phyloP scores from a whole-genome alignment of 2,797 vertebrate species.

The Stomatorhinus walkeri region DNA sequence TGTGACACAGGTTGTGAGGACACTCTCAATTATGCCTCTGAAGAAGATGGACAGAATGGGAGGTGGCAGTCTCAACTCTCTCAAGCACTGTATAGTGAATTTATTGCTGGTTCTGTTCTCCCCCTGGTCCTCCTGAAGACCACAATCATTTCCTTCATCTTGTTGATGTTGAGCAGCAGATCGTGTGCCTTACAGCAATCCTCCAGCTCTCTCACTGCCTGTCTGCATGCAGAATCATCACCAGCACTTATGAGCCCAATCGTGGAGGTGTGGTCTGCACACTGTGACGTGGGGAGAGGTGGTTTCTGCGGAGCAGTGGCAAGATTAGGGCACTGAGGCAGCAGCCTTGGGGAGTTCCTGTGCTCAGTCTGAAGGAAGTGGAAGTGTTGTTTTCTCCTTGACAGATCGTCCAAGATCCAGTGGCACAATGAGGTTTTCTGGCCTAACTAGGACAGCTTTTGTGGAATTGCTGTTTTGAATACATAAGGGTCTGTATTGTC shows the following conservation, averaged over 20 bases:
- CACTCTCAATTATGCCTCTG: not conserved
- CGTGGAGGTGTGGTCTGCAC: not conserved
- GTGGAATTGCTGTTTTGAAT: not conserved
- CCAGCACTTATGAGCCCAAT: not conserved
- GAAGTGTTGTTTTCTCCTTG: not conserved
- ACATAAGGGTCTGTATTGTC: not conserved
- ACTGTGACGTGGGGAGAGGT: not conserved
- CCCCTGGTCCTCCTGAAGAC: not conserved
- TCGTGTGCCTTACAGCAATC: not conserved
- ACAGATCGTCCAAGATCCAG: not conserved
- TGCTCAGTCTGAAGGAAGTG: not conserved
- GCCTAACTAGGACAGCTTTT: not conserved
- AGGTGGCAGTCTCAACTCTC: not conserved
- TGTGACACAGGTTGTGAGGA: not conserved
- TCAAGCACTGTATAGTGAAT: not conserved
- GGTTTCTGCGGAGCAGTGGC: not conserved
- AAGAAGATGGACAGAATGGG: not conserved
- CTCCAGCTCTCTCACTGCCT: not conserved
- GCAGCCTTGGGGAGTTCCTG: not conserved
- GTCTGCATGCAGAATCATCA: not conserved
- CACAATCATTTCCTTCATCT: not conserved
- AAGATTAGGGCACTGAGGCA: not conserved
- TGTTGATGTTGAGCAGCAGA: not conserved
- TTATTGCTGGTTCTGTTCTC: not conserved
- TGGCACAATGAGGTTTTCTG: not conserved